Conservation (phyloP, 2,797 vertebrate genomes). For the Falco concolor region DNA sequence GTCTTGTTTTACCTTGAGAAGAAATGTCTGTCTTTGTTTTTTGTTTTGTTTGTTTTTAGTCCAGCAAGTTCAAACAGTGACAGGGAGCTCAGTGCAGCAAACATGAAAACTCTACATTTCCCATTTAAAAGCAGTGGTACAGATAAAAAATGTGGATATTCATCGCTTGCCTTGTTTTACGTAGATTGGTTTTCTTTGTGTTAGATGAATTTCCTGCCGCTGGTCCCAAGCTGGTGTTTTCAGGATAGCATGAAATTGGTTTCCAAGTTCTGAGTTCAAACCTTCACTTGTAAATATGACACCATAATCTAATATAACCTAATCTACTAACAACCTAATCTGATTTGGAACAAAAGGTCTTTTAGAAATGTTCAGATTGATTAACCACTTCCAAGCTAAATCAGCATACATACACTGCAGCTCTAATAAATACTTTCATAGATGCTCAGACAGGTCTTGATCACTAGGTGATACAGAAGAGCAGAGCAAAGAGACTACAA, state of each 20-base stretch:
- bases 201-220: neutral
- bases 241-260: neutral
- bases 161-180: neutral
- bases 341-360: neutral
- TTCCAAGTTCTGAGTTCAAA: neutral
- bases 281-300: neutral
- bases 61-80: neutral
- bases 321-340: neutral
- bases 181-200: neutral
- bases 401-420: neutral
- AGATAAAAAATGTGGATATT: neutral
- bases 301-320: neutral
- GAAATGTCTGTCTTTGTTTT: neutral
- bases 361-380: neutral
- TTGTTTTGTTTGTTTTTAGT: neutral
- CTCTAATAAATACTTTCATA: neutral
- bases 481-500: neutral
- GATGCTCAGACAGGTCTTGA: slow-evolving; percentile 3
- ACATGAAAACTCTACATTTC: neutral
- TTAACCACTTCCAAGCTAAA: neutral
- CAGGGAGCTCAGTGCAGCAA: neutral
- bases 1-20: neutral
- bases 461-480: slow-evolving; percentile 1
- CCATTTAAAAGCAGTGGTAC: neutral
- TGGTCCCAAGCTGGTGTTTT: neutral